A percentile compares a stretch with the other conserved stretches of the same genome.
These are phyloP conservation scores for Crepidodera aurea DNA, from an alignment of 2,888 invertebrate species.

Conservation along the genomic window DNA sequence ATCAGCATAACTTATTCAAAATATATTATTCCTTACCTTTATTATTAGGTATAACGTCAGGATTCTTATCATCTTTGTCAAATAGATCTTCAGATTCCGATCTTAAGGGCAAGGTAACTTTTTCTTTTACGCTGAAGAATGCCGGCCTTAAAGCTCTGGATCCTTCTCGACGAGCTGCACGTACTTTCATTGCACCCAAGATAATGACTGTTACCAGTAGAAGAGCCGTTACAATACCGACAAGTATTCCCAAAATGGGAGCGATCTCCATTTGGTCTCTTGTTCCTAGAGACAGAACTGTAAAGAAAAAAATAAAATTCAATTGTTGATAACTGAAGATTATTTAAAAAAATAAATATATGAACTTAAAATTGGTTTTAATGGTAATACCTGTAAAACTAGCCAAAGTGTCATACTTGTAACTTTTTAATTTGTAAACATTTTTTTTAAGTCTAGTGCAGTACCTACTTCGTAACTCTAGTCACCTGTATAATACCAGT, in stretches of 20 bases:
- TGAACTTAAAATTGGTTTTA: not conserved
- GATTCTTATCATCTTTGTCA: conserved; percentile 84
- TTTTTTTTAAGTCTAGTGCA: no score
- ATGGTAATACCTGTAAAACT: no score
- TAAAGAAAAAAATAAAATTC: conserved; percentile 25
- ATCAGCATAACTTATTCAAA: no score
- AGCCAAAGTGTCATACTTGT: no score
- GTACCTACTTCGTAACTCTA: no score
- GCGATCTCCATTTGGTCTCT: conserved; percentile 65
- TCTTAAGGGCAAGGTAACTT: conserved; percentile 71
- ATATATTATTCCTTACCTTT: conserved; percentile 70
- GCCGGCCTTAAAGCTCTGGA: conserved; percentile 67
- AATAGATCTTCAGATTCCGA: conserved; percentile 75
- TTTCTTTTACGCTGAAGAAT: conserved; percentile 71
- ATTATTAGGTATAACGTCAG: conserved; percentile 86
- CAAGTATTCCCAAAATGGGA: conserved; percentile 70
- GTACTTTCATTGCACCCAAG: conserved; percentile 68
- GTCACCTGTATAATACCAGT: no score
- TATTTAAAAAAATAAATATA: not conserved
- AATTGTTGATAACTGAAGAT: no score
- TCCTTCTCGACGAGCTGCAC: conserved; percentile 66
- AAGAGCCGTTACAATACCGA: conserved; percentile 75
- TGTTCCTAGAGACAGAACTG: conserved; percentile 62
- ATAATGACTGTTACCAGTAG: conserved; percentile 71
- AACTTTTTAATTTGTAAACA: no score